A percentile compares a stretch with the other conserved stretches of the same genome.
These are phyloP conservation scores for Sciaenops ocellatus DNA, from an alignment of 2,797 vertebrate species.

Conservation along the genomic window DNA sequence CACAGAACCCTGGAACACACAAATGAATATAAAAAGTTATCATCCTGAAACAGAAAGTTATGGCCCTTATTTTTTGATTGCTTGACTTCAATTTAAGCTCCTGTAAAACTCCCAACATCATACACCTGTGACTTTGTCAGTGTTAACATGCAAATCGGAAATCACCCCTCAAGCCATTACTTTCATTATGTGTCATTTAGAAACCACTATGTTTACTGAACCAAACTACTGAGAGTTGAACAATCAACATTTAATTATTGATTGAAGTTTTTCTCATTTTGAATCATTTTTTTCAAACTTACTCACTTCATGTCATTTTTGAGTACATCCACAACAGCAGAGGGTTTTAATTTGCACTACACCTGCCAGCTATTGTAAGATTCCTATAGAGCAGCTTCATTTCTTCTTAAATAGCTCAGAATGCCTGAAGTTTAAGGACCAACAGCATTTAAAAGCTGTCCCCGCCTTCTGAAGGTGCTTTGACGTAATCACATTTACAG, in stretches of 20 bases:
- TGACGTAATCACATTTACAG: constrained; percentile 29
- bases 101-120: constrained; percentile 19
- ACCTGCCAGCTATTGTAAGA: constrained; percentile 15
- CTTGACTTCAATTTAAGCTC: constrained; percentile 10
- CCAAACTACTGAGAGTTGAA: neutral
- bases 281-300: neutral
- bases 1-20: constrained; percentile 69
- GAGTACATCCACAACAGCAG: neutral
- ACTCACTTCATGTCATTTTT: constrained; percentile 1
- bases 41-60: neutral
- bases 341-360: constrained; percentile 1
- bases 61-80: constrained; percentile 1
- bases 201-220: constrained; percentile 12
- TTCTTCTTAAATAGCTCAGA: constrained; percentile 17
- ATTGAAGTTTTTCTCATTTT: constrained; percentile 2
- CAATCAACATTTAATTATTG: neutral
- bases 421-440: neutral
- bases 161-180: neutral
- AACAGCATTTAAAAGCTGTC: neutral
- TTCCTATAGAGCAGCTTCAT: neutral
- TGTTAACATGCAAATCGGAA: constrained; percentile 15
- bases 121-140: constrained; percentile 17
- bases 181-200: constrained; percentile 37
- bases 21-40: constrained; percentile 14
- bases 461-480: neutral